phyloP scores from a whole-genome alignment of 2,797 vertebrate genomes.

The Enteromius radiatus region DNA sequence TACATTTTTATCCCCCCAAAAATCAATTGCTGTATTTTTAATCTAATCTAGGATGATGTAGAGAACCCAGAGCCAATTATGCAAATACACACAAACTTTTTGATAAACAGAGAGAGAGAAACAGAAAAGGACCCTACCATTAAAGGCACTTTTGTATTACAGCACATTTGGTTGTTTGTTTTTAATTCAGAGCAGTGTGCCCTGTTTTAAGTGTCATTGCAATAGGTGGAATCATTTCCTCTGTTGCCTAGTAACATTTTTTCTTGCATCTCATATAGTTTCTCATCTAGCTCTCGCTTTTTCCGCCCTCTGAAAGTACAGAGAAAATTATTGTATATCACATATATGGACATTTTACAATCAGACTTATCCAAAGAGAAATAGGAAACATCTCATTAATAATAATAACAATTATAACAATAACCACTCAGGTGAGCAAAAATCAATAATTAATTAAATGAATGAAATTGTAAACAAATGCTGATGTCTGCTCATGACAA shows the following conservation, averaged over 20 bases:
- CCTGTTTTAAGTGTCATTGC: slow-evolving; percentile 38
- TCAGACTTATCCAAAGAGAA: not conserved
- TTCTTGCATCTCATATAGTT: slow-evolving; percentile 22
- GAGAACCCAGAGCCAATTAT: slow-evolving; percentile 33
- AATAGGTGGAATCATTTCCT: slow-evolving; percentile 47
- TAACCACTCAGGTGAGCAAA: not conserved
- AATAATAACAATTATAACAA: too few species aligned
- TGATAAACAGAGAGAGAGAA: not conserved
- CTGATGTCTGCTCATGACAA: not conserved
- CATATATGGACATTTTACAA: not conserved
- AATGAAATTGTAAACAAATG: too few species aligned
- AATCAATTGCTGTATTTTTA: slow-evolving; percentile 55
- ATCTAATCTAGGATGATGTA: slow-evolving; percentile 41
- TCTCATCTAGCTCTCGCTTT: not conserved
- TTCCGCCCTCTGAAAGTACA: slow-evolving; percentile 33
- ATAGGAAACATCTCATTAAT: not conserved
- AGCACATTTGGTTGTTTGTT: slow-evolving; percentile 38
- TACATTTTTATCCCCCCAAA: slow-evolving; percentile 35
- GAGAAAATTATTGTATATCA: slow-evolving; percentile 6
- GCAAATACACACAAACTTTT: slow-evolving; percentile 13
- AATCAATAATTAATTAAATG: not conserved
- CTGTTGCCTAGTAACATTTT: slow-evolving; percentile 57
- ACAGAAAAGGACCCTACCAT: not conserved
- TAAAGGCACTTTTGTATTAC: slow-evolving; percentile 31
- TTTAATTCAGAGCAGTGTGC: slow-evolving; percentile 32